Evolutionary conservation across 2,797 vertebrate genomes (phyloP), one percentile per base, ranked within the genome.

Genomic region (Scolopax rusticola): DNA sequence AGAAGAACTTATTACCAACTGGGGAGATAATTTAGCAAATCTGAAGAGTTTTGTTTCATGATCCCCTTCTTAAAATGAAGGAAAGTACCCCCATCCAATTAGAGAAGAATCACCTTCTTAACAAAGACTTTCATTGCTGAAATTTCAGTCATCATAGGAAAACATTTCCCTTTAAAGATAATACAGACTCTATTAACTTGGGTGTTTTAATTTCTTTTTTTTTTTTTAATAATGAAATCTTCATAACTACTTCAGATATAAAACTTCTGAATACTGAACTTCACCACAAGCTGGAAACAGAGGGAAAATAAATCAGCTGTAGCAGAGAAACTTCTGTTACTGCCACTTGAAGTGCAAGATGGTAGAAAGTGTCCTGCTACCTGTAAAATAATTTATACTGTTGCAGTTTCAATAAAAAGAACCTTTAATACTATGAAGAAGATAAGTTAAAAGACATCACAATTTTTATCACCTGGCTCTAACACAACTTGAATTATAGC

Each of bases 301-400:
- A 56, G 13, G 48, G 21, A 86, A 89, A 89, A 84, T 78, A 89
- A 76, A 69, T 81, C 59, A 76, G 4, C 15, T 79, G 41, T 21
- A 53, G 23, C 11, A 69, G 28, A 79, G 45, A 84, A 79, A 84
- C 87, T 75, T 76, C 54, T 73, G 19, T 65, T 56, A 59, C 53
- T 61, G 20, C 3, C 25, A 84, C 32, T 91, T 92, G 61, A 90
- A 90, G 61, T 78, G 68, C 14, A 68, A 64, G 36, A 60, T 68
- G 36, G 23, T 68, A 81, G 57, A 64, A 68, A n/a, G n/a, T 60
- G 57, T 78, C 78, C 23, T 78, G 48, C 53, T 63, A 56, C 33
- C 50, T 71, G 70, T 41, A 89, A 84, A 94, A 89, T 87, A 92
- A 78, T 87, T 82, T 64, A 91, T 82, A 76, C 8, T 64, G 14